Percentiles rank a stretch among this genome's conserved stretches.
Conservation (phyloP, 2,797 vertebrate species). For the Acipenser oxyrinchus region DNA sequence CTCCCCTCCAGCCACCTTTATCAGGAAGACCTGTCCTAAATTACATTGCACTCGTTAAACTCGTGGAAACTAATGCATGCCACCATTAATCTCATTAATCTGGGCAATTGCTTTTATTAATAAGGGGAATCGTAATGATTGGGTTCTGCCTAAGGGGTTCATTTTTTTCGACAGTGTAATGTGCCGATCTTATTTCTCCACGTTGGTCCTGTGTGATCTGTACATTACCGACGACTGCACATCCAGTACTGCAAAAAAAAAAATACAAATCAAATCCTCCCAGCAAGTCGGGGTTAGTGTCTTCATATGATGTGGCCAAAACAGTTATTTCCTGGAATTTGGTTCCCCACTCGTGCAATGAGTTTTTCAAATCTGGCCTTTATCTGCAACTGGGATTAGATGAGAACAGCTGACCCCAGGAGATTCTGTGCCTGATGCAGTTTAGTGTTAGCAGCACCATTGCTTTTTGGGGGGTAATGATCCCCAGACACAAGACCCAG, state of each 20-base stretch:
- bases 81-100: slow-evolving; percentile 1
- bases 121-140: too few species aligned
- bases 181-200: slow-evolving; percentile 51
- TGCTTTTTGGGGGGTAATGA: slow-evolving; percentile 20
- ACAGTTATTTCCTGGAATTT: slow-evolving; percentile 61
- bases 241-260: slow-evolving; percentile 50
- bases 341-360: slow-evolving; percentile 48
- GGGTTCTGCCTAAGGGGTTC: slow-evolving; percentile 20
- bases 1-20: too few species aligned
- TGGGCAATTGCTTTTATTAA: slow-evolving; percentile 12
- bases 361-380: slow-evolving; percentile 43
- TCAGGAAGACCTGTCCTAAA: neutral
- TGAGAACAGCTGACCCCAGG: slow-evolving; percentile 39
- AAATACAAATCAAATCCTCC: slow-evolving; percentile 41
- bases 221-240: slow-evolving; percentile 64
- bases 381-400: slow-evolving; percentile 49
- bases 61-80: slow-evolving; percentile 16
- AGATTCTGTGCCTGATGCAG: slow-evolving; percentile 31
- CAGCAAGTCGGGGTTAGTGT: slow-evolving; percentile 42
- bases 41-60: slow-evolving; percentile 18
- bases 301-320: slow-evolving; percentile 58
- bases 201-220: slow-evolving; percentile 52
- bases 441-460: slow-evolving; percentile 31
- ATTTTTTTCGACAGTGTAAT: slow-evolving; percentile 32
- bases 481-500: slow-evolving; percentile 15